Conservation (phyloP, 2,888 invertebrate genomes). For the Agriotes lineatus region DNA sequence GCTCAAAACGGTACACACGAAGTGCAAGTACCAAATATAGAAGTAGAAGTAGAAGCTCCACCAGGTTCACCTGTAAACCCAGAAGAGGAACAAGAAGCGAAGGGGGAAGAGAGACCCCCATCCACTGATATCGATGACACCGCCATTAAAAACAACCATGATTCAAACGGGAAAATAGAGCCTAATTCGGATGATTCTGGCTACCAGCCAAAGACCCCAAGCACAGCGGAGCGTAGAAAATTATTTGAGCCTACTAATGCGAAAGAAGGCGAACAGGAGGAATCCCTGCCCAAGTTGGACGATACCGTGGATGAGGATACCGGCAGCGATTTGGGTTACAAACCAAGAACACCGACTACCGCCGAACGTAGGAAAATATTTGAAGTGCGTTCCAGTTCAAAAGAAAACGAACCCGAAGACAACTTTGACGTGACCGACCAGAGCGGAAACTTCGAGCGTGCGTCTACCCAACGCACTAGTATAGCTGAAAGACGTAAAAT, state of each 20-base stretch:
- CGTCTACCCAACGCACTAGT: conserved; percentile 75
- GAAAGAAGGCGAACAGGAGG: conserved; percentile 61
- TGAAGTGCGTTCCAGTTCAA: conserved; percentile 67
- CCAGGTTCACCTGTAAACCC: background rate
- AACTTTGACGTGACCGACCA: conserved; percentile 69
- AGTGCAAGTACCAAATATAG: conserved; percentile 7
- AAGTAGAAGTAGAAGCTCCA: background rate
- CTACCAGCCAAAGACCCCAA: conserved; percentile 79
- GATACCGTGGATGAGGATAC: conserved; percentile 69
- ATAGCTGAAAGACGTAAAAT: conserved; percentile 83
- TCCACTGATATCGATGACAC: background rate
- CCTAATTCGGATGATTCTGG: conserved; percentile 64
- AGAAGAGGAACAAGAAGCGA: conserved; percentile 30
- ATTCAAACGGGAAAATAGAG: conserved; percentile 67
- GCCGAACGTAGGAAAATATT: conserved; percentile 84
- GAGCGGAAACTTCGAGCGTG: conserved; percentile 70
- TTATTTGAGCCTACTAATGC: conserved; percentile 71
- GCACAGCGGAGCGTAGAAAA: conserved; percentile 85
- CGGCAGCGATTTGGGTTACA: conserved; percentile 75
- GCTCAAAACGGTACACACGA: conserved; percentile 39
- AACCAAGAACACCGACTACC: conserved; percentile 82
- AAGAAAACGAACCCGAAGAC: conserved; percentile 63
- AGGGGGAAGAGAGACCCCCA: conserved; percentile 16
- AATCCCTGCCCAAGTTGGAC: conserved; percentile 37
- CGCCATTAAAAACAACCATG: conserved; percentile 54